phyloP scores from a whole-genome alignment of 1,140 invertebrate species.

The Eufriesea mexicana region DNA sequence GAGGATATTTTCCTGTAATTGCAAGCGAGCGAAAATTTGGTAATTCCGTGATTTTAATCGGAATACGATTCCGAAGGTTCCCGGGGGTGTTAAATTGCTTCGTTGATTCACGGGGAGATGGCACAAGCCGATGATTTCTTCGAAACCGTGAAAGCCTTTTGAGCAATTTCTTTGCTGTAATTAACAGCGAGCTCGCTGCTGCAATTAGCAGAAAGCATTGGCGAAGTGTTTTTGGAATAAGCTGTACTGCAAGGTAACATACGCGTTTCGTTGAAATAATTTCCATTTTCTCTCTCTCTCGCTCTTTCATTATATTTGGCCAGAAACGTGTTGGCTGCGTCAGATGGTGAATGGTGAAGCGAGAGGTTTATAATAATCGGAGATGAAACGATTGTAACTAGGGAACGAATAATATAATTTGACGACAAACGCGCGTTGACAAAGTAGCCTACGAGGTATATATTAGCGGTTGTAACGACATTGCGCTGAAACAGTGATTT shows the following conservation, averaged over 20 bases:
- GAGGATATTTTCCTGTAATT: no score
- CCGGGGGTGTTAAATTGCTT: not conserved
- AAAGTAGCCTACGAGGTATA: not conserved
- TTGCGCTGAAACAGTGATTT: not conserved
- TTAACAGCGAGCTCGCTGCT: not conserved
- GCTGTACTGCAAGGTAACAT: not conserved
- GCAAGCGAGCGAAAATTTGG: not conserved
- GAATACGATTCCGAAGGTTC: no score
- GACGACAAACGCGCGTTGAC: not conserved
- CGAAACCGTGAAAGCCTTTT: not conserved
- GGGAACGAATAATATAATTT: conserved; percentile 5
- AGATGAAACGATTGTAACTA: not conserved
- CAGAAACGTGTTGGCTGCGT: no score
- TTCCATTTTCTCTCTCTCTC: not conserved
- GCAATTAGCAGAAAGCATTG: not conserved
- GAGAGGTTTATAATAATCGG: not conserved
- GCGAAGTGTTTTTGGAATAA: not conserved
- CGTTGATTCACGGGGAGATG: not conserved
- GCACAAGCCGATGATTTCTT: no score
- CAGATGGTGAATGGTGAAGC: not conserved
- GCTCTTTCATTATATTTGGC: no score
- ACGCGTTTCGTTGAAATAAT: conserved; percentile 6
- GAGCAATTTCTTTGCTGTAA: not conserved
- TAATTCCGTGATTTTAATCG: no score
- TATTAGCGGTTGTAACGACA: not conserved